A percentile compares a stretch with the other conserved stretches of the same genome.
Evolutionary conservation across 2,797 vertebrate genomes (phyloP).

Genomic region (Emys orbicularis): DNA sequence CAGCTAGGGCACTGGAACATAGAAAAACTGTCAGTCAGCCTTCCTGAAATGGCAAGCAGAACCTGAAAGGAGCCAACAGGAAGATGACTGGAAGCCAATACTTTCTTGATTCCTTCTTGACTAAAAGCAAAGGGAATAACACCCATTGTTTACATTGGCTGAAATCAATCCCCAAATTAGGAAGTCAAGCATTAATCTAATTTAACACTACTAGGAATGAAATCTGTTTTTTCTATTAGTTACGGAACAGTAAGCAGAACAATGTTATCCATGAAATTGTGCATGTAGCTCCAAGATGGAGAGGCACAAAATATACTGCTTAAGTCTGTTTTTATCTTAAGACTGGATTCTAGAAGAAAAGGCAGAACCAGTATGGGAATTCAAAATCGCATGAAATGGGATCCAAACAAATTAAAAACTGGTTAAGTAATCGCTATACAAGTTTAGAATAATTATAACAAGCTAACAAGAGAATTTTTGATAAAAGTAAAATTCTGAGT

Average conservation of each 20-base stretch:
- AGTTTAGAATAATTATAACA: background rate
- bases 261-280: background rate
- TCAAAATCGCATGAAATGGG: background rate
- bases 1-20: background rate
- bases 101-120: background rate
- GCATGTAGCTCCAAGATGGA: background rate
- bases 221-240: background rate
- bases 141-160: background rate
- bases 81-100: background rate
- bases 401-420: background rate
- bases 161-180: background rate
- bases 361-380: background rate
- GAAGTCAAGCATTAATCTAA: background rate
- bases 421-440: background rate
- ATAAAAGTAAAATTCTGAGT: background rate
- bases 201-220: background rate
- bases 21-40: background rate
- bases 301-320: background rate
- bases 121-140: background rate
- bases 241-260: background rate
- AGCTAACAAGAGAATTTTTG: background rate
- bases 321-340: background rate
- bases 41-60: conserved; percentile 18
- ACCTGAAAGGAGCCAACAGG: background rate
- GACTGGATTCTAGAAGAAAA: background rate